phyloP scores from a whole-genome alignment of 2,113 vertebrate genomes.

The Columbina picui region DNA sequence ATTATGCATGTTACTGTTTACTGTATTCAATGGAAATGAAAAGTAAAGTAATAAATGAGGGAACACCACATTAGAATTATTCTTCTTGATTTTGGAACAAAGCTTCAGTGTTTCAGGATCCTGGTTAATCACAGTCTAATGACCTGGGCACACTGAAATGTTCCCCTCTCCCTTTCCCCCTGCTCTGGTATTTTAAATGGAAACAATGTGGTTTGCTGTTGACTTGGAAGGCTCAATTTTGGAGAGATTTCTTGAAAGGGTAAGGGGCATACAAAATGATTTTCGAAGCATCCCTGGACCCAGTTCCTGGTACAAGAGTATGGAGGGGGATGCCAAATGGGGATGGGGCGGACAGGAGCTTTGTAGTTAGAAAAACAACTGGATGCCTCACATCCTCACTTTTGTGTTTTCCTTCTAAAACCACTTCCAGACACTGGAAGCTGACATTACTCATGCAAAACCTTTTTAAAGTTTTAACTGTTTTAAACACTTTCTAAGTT shows the following conservation, averaged over 20 bases:
- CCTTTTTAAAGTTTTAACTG: not conserved
- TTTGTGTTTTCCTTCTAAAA: not conserved
- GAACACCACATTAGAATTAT: not conserved
- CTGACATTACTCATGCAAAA: not conserved
- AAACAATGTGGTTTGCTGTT: not conserved
- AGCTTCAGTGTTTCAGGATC: slow-evolving; percentile 15
- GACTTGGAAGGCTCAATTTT: not conserved
- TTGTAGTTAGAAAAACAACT: not conserved
- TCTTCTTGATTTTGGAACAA: slow-evolving; percentile 18
- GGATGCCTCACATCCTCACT: not conserved
- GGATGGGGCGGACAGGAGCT: not conserved
- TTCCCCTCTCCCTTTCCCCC: not conserved
- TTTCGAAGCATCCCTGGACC: not conserved
- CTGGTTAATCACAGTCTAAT: not conserved
- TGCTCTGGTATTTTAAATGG: not conserved
- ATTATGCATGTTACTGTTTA: not conserved
- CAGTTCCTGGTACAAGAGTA: not conserved
- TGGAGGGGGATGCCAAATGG: accelerated
- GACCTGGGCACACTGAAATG: not conserved
- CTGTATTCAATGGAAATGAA: slow-evolving; percentile 68
- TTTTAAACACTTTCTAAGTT: not conserved
- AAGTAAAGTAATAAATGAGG: slow-evolving; percentile 62
- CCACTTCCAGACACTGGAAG: not conserved
- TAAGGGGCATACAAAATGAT: not conserved
- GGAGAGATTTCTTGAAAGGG: not conserved